Conservation (phyloP, 1,140 invertebrate genomes). For the Drosophila pachea region DNA sequence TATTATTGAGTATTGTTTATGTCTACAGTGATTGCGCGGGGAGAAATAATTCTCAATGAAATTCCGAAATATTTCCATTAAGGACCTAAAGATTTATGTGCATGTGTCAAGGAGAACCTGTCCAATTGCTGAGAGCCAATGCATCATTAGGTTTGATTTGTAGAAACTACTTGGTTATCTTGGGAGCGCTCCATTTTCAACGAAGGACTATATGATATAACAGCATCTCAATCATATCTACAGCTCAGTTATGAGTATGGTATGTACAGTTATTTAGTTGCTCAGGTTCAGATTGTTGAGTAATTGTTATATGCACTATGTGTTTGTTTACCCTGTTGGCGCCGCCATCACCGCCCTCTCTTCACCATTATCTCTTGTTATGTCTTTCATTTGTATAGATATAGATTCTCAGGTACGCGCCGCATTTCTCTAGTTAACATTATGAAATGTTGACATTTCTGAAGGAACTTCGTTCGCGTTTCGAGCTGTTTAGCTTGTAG, state of each 20-base stretch:
- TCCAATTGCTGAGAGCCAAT: background rate
- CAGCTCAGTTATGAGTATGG: constrained; percentile 18
- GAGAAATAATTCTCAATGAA: background rate
- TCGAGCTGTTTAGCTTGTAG: constrained; percentile 29
- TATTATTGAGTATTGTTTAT: background rate
- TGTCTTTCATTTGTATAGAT: constrained; percentile 20
- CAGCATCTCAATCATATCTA: constrained; percentile 19
- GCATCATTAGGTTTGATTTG: background rate
- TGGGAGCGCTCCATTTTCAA: background rate
- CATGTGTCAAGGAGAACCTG: background rate
- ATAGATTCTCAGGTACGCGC: constrained; percentile 67
- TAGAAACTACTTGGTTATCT: background rate
- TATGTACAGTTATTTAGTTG: constrained; percentile 13
- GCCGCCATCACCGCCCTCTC: constrained; percentile 1
- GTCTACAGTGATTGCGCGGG: background rate
- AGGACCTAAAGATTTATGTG: background rate
- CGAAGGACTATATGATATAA: constrained; percentile 7
- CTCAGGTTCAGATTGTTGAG: constrained; percentile 33
- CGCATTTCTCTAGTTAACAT: constrained; percentile 72
- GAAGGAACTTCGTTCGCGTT: constrained; percentile 47
- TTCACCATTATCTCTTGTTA: constrained; percentile 29
- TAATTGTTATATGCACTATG: constrained; percentile 40
- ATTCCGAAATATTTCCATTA: background rate
- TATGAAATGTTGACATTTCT: constrained; percentile 45
- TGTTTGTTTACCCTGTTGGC: constrained; percentile 56